Evolutionary conservation across 2,888 invertebrate species (phyloP).

Genomic region (Scaptomyza flava): DNA sequence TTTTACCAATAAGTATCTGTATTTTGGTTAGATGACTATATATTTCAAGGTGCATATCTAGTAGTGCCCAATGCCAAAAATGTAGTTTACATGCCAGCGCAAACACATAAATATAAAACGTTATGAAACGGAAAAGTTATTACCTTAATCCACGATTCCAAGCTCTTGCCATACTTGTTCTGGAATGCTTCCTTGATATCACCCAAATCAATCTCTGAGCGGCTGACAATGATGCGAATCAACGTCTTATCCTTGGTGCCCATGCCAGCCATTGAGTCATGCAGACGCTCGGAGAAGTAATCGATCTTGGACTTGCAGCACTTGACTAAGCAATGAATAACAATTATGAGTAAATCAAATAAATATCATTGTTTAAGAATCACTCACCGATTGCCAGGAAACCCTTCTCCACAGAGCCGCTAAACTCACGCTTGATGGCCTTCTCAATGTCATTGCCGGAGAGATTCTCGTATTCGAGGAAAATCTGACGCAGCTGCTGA

Average conservation of each 20-base stretch:
- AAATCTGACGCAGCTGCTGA: constrained; percentile 93
- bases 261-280: constrained; percentile 95
- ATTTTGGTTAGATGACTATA: background rate
- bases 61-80: constrained; percentile 44
- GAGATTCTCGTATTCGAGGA: constrained; percentile 92
- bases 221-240: constrained; percentile 95
- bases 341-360: background rate
- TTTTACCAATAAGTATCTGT: constrained; percentile 1
- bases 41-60: constrained; percentile 22
- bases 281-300: constrained; percentile 95
- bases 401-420: constrained; percentile 93
- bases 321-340: constrained; percentile 87
- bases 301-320: constrained; percentile 95
- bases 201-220: constrained; percentile 95
- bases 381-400: constrained; percentile 94
- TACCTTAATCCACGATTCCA: constrained; percentile 95
- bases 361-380: background rate
- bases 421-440: constrained; percentile 94
- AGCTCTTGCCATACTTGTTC: constrained; percentile 91
- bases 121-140: constrained; percentile 33
- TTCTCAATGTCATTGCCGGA: constrained; percentile 93
- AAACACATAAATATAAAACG: background rate
- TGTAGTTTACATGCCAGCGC: constrained; percentile 18
- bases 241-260: constrained; percentile 95
- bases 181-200: constrained; percentile 96